Conservation (phyloP, 2,113 vertebrate species). For the Colaptes auratus region DNA sequence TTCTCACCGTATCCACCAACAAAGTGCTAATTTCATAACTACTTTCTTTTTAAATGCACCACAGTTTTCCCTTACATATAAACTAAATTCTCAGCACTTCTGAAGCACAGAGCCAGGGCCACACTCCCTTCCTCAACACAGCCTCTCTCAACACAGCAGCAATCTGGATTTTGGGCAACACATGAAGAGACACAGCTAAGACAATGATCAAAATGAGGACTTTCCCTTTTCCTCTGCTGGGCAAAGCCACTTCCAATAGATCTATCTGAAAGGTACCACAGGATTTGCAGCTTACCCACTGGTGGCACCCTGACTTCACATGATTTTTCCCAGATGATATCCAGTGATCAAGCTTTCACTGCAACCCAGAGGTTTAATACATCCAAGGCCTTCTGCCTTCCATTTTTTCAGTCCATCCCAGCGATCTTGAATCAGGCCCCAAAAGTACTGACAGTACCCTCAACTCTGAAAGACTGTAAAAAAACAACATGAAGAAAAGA, state of each 20-base stretch:
- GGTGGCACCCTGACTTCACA: fast-evolving
- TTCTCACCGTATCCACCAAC: neutral
- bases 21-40: neutral
- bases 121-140: neutral
- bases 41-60: neutral
- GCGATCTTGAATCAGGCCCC: neutral
- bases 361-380: neutral
- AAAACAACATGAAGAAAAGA: neutral
- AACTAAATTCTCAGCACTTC: neutral
- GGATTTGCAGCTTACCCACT: neutral
- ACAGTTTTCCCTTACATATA: neutral
- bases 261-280: fast-evolving
- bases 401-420: neutral
- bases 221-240: neutral
- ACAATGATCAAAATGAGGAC: fast-evolving
- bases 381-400: neutral
- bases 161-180: neutral
- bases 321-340: neutral
- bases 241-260: neutral
- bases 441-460: fast-evolving
- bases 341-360: too few relatives aligned
- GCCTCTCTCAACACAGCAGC: neutral
- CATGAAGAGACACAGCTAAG: fast-evolving
- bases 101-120: neutral
- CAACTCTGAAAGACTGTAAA: fast-evolving